Evolutionary conservation across 2,797 vertebrate species (phyloP).

Genomic region (Enteromius afrohamiltoni): DNA sequence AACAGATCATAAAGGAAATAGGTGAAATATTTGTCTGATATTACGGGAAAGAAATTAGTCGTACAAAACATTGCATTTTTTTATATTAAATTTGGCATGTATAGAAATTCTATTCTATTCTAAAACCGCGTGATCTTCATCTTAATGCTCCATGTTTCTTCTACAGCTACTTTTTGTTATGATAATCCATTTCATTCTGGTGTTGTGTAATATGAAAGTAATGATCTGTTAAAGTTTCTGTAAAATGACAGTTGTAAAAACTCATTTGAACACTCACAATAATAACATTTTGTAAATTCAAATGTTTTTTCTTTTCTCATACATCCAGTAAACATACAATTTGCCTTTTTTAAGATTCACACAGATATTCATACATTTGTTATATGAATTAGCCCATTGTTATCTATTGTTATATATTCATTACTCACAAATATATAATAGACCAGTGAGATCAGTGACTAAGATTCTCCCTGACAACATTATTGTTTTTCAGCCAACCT

Average conservation of each 20-base stretch:
- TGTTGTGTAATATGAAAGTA: not conserved
- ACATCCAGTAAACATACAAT: not conserved
- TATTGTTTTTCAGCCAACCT: conserved; percentile 50
- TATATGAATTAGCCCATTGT: not conserved
- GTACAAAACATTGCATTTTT: not conserved
- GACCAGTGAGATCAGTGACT: conserved; percentile 53
- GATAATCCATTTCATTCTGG: not conserved
- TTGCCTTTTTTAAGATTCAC: not conserved
- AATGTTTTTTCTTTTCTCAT: not conserved
- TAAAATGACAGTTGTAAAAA: not conserved
- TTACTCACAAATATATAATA: conserved; percentile 50
- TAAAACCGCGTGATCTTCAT: no score
- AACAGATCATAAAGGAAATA: not conserved
- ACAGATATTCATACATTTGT: not conserved
- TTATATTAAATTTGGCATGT: not conserved
- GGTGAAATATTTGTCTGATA: not conserved
- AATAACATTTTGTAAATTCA: not conserved
- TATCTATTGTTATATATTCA: not conserved
- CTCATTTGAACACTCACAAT: not conserved
- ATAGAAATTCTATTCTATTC: not conserved
- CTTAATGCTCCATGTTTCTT: no score
- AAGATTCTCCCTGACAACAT: conserved; percentile 45
- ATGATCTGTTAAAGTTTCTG: not conserved
- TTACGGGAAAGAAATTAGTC: not conserved
- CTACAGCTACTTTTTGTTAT: no score